Base-by-base conservation (phyloP, 2,113 vertebrate species). In the Pluvianellus socialis region DNA sequence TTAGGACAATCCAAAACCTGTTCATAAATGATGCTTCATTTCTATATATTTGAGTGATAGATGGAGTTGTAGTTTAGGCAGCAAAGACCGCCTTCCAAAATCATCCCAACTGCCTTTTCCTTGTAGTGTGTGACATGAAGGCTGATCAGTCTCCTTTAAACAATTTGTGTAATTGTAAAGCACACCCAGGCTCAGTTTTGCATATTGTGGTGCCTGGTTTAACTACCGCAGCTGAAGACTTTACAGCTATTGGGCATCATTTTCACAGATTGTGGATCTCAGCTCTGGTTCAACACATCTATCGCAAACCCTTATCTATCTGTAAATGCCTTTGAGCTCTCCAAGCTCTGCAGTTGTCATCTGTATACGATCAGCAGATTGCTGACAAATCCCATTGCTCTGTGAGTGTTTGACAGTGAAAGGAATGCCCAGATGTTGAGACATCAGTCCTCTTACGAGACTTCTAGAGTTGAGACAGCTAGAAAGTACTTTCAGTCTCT, bases 321-420 rank as follows among this genome's bases (percentile, higher is more conserved):
- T 88, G 50, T 74, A 91, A 89, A 58, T 61, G 72, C 75, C 72
- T 86, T 53, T 67, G 91, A 90, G 76, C 73, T 89, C 83, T 89
- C 86, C 86, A 65, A 12, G 55, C 73, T 79, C 70, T 72, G 70
- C 83, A 65, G 58, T 82, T 96, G 91, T 97, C 94, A 91, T 85
- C 74, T 91, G 70, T 86, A 10, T 82, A 32, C 79, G 94, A 92
- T 95, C 62, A 85, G 91, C 71, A 92, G 92, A 86, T 85, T 82
- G 91, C 63, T 97, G 94, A 95, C 80, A 92, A 95, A 96, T 95
- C 95, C 96, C 94, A 86, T 67, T 89, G 91, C 94, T 88, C 84
- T 19, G 28, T 32, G 45, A 30, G 67, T 62, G 83, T 49, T 66
- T 95, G 95, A 90, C 92, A 94, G 66, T 33, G 71, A 90, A 87